phyloP scores from a whole-genome alignment of 2,113 vertebrate species.

The Sorex fumeus region DNA sequence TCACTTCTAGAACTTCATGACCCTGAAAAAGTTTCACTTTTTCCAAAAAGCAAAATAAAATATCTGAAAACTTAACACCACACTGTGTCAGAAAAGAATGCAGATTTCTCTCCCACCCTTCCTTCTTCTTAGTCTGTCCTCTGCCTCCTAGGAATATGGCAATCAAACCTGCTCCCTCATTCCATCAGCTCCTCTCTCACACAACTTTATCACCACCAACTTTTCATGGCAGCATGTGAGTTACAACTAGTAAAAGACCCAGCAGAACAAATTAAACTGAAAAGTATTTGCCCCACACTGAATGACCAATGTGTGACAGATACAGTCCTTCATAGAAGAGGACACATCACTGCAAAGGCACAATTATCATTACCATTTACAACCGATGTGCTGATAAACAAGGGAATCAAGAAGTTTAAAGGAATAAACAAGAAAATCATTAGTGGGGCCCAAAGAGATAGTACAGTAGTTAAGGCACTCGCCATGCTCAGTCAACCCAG shows the following conservation, averaged over 20 bases:
- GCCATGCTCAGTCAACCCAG: too few species aligned
- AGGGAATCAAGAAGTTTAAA: neutral
- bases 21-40: conserved; percentile 55
- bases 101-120: neutral
- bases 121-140: neutral
- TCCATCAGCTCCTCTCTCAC: neutral
- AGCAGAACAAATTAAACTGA: neutral
- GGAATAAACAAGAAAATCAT: neutral
- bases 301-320: neutral
- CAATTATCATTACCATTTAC: neutral
- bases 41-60: conserved; percentile 60
- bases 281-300: neutral
- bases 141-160: neutral
- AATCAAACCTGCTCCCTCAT: neutral
- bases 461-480: too few species aligned
- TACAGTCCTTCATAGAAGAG: neutral
- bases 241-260: neutral
- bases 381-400: neutral
- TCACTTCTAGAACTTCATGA: conserved; percentile 52
- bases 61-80: conserved; percentile 11
- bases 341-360: neutral
- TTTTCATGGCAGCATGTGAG: neutral
- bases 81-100: neutral
- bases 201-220: neutral
- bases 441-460: neutral